Evolutionary conservation across 2,113 vertebrate species (phyloP), one percentile per base, ranked within the genome.

Genomic region (Barbus barbus): DNA sequence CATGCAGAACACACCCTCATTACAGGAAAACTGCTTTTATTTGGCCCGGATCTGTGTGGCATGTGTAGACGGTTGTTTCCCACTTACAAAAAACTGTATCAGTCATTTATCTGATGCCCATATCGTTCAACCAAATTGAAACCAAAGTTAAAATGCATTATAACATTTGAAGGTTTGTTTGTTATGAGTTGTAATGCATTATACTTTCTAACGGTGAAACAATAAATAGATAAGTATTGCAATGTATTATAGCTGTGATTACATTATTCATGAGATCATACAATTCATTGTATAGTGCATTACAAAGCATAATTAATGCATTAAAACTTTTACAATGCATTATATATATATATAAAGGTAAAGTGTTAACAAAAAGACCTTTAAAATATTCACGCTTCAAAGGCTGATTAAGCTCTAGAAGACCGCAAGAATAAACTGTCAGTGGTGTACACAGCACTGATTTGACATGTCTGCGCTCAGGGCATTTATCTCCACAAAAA

Each of bases 381-480:
- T n/a, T n/a, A 18, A 56, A 56, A 56, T 31, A 13, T n/a, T 72
- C 22, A 18, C 13, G 24, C 22, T 5, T 24, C 36, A 44, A 44
- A 44, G 12, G 20, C 36, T 14, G 36, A 73, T 73, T 13, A 44
- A 69, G 36, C 31, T 69, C 6, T 33, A 36, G 26, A 65, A 20
- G 28, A 67, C n/a, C 53, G 16, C 6, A 63, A 48, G 5, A 22
- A 33, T 31, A 26, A 74, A 69, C 26, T 53, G 77, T 46, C 38
- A 31, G 56, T 82, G 22, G 9, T 61, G 48, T 65, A 58, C 85
- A 82, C 72, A 81, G 71, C 83, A 86, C 84, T 58, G 8, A 67
- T 73, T 28, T 84, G 88, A 76, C 86, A 90, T 85, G 83, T n/a
- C 4, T 76, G 16, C 60, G 84, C 90, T 82, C 3, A 81, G 84